Base-by-base conservation (phyloP, 2,113 vertebrate genomes). In the Alosa alosa region DNA sequence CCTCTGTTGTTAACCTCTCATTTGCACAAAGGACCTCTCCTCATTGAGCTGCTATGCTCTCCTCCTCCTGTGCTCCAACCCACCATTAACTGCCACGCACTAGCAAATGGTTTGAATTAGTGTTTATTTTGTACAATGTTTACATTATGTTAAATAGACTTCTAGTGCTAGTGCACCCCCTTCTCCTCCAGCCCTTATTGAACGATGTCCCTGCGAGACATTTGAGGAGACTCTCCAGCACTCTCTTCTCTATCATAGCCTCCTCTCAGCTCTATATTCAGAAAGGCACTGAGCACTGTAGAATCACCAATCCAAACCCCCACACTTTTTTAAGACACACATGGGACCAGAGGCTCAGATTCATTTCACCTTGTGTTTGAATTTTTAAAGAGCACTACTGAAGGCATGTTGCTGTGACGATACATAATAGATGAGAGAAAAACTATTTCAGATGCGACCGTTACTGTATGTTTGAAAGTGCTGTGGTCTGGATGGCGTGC, bases 341-440 rank as follows among this genome's bases (percentile, higher is more conserved):
- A 72, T 31, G 64, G 64, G 64, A 36, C 25, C n/a, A 36, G 11
- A 72, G 8, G 25, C 25, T 10, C 64, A 72, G 64, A 36, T 72
- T 72, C n/a, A 72, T 72, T 72, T 36, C 64, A 72, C 64, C 64
- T 72, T 31, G 8, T 36, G n/a, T 13, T 72, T 72, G 1, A 72
- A 72, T 72, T 25, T 72, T 72, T 72, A 72, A 72, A 31, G 64
- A 72, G 64, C 64, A 72, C 25, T 72, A 72, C 64, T 72, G 8
- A 36, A 36, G 72, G 72, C 72, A 39, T 78, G 64, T 72, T 72
- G 64, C 64, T 13, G 25, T 72, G 3, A 36, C 8, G 10, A 36
- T 78, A 78, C 10, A 78, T 78, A 78, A 78, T 78, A 39, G 72
- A 78, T 78, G 72, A 17, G 13, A 2, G 8, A 6, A 36, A 78